Conservation (phyloP, 2,888 invertebrate genomes). For the Thelaira solivaga region DNA sequence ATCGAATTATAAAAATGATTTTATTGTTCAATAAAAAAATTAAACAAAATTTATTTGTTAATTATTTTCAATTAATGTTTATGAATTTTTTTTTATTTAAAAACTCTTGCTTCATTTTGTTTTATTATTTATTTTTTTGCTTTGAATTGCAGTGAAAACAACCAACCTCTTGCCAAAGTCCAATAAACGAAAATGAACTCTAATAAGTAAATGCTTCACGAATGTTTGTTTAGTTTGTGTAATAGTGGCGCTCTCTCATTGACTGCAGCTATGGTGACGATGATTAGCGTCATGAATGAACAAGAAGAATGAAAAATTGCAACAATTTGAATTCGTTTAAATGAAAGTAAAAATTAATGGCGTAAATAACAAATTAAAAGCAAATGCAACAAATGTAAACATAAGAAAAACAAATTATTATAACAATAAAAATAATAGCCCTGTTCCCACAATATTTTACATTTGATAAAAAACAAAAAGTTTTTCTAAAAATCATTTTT, state of each 20-base stretch:
- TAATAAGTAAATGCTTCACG: slow-evolving; percentile 15
- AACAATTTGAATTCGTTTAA: slow-evolving; percentile 40
- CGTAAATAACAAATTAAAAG: slow-evolving; percentile 26
- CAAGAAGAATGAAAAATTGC: background rate
- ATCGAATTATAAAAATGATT: no score
- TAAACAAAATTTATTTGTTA: no score
- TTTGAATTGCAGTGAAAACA: background rate
- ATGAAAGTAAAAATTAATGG: slow-evolving; percentile 49
- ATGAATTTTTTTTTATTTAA: no score
- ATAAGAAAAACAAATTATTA: slow-evolving; percentile 4
- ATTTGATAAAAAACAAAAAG: no score
- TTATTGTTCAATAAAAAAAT: no score
- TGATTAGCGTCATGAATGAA: slow-evolving; percentile 1
- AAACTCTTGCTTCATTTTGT: no score
- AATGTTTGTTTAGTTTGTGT: slow-evolving; percentile 25
- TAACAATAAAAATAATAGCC: background rate
- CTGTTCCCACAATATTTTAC: no score
- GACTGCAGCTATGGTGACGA: background rate
- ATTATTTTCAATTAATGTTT: no score
- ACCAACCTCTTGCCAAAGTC: slow-evolving; percentile 50
- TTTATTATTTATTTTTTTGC: background rate
- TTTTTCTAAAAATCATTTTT: no score
- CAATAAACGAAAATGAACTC: slow-evolving; percentile 58
- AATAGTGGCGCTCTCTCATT: slow-evolving; percentile 1
- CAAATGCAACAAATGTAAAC: background rate